Evolutionary conservation across 2,888 invertebrate genomes (phyloP), one percentile per base, ranked within the genome.

Genomic region (Pseudeuparius sepicola): DNA sequence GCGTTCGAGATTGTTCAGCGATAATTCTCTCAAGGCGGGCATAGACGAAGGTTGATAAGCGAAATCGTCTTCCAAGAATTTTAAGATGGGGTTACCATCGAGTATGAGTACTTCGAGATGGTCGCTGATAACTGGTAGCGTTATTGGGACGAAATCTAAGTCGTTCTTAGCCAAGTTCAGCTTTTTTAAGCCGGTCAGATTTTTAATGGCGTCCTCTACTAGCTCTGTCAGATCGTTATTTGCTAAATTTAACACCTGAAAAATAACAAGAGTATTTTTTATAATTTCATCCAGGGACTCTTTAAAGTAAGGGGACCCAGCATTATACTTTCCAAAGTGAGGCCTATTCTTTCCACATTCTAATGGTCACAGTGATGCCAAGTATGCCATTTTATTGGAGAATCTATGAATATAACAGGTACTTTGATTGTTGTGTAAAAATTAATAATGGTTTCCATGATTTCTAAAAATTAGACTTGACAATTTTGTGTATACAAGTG

Each of bases 121-220:
- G 29, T 56, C 56, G n/a, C 71, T 69, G 15, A 76, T 55, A 33
- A 67, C 50, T 29, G 61, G 65, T 26, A 78, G 53, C 45, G 68
- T 67, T 31, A 66, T 63, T 0, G 80, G 78, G 11, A 79, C 70
- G 4, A 62, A 65, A 25, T 65, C 63, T 33, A 80, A 66, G 29
- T 64, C 59, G 55, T 80, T 80, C 25, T 69, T 66, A 1, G 75
- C 69, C 29, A 80, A 53, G 52, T 74, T 70, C 18, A 80, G 58
- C 34, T 68, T 65, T 28, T 64, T 65, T 32, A 80, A 55, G 20
- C 66, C 65, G 24, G 55, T 50, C 24, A 74, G 52, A 3, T 65
- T 63, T 41, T 61, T 61, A 36, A 76, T 65, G 1, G 75, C 61
- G 13, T 69, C 64, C 9, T 62, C 54, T 1, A 74, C 71, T 44